Conservation (phyloP, 92 coral and sea anemone species). For the Hydrozoanthus gracilis region DNA sequence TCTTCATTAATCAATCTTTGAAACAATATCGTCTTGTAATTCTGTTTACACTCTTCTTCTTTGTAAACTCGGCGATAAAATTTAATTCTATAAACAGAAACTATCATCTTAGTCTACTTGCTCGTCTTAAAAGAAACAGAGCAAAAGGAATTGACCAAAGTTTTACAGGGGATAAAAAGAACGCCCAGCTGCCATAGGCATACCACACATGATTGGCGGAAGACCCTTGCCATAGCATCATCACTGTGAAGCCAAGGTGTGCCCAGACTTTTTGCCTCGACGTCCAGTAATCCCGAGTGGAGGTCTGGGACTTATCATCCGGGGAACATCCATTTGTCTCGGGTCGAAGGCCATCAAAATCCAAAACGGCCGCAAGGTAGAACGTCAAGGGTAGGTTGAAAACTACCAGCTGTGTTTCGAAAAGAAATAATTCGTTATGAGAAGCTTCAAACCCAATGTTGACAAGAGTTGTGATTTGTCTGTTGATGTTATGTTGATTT, state of each 20-base stretch:
- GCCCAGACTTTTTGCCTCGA: constrained; percentile 49
- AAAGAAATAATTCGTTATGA: neutral
- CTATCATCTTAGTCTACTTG: constrained; percentile 27
- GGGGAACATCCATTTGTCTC: constrained; percentile 28
- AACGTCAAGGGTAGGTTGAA: constrained; percentile 84
- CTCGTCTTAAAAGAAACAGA: constrained; percentile 41
- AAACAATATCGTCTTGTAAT: too few relatives aligned
- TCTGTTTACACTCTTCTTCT: too few relatives aligned
- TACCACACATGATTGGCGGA: constrained; percentile 73
- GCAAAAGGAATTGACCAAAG: constrained; percentile 85
- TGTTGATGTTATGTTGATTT: neutral
- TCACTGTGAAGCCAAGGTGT: constrained; percentile 61
- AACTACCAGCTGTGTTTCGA: constrained; percentile 66
- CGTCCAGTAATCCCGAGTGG: constrained; percentile 46
- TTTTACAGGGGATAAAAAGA: constrained; percentile 84
- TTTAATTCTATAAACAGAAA: neutral
- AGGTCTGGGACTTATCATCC: constrained; percentile 18
- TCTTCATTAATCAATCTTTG: too few relatives aligned
- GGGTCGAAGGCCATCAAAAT: constrained; percentile 48
- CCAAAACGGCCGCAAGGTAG: constrained; percentile 81
- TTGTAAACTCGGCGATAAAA: neutral
- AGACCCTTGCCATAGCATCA: constrained; percentile 77
- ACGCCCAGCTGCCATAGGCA: constrained; percentile 86
- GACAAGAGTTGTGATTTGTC: neutral
- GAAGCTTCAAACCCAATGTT: neutral